A percentile compares a stretch with the other conserved stretches of the same genome.
phyloP scores from a whole-genome alignment of 2,888 invertebrate species.

The Hetaerina titia region DNA sequence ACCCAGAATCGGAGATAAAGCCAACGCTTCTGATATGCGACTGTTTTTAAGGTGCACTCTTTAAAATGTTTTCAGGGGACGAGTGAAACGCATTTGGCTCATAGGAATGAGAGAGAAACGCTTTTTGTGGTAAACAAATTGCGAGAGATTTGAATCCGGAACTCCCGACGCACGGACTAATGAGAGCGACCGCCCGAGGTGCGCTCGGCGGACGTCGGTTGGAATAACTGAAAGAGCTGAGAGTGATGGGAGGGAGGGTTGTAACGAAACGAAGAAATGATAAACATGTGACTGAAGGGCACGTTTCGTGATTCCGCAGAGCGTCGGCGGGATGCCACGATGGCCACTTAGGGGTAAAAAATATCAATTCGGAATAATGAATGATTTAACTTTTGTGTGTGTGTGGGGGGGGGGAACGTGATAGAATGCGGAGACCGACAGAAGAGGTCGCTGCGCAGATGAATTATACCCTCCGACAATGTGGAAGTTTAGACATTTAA shows the following conservation, averaged over 20 bases:
- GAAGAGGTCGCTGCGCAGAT: slow-evolving; percentile 14
- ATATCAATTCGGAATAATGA: slow-evolving; percentile 61
- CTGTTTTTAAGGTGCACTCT: not conserved
- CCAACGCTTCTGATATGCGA: not conserved
- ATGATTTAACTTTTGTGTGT: slow-evolving; percentile 55
- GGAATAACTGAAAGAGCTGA: not conserved
- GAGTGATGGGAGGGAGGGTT: not conserved
- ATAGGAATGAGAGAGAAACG: not conserved
- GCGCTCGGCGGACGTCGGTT: not conserved
- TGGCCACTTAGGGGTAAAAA: slow-evolving; percentile 53
- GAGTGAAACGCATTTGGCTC: not conserved
- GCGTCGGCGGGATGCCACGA: slow-evolving; percentile 6
- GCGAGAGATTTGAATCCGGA: not conserved
- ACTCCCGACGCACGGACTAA: slow-evolving; percentile 15
- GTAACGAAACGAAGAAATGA: slow-evolving; percentile 1
- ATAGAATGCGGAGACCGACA: slow-evolving; percentile 49
- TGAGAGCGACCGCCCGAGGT: slow-evolving; percentile 34
- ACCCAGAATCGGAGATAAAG: not conserved
- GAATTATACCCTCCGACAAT: not conserved
- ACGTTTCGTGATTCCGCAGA: slow-evolving; percentile 4
- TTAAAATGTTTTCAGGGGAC: not conserved
- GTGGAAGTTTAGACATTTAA: not conserved
- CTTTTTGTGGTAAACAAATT: slow-evolving; percentile 36
- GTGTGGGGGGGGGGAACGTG: not conserved
- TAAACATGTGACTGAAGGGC: slow-evolving; percentile 35